A percentile compares a stretch with the other conserved stretches of the same genome.
Evolutionary conservation across 2,888 invertebrate species (phyloP).

Genomic region (Stenolophus ochropezus): DNA sequence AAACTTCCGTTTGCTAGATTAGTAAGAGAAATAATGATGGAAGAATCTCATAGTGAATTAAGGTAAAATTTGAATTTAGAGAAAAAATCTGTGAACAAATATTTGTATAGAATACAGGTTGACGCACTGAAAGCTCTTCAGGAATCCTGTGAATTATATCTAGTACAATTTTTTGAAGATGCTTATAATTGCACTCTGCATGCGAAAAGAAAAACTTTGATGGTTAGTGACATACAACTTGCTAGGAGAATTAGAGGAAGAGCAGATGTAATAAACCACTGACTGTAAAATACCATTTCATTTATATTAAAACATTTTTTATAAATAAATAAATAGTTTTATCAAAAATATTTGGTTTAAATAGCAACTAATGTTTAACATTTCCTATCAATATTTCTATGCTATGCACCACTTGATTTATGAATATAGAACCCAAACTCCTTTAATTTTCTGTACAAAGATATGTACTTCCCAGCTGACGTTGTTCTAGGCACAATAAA

Average conservation of each 20-base stretch:
- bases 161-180: conserved; percentile 74
- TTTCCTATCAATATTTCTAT: neutral
- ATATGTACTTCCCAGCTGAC: conserved; percentile 89
- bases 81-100: neutral
- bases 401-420: conserved; percentile 62
- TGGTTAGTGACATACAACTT: conserved; percentile 73
- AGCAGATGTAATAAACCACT: conserved; percentile 41
- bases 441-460: conserved; percentile 84
- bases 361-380: neutral
- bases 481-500: conserved; percentile 89
- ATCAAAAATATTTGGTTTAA: conserved; percentile 39
- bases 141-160: conserved; percentile 73
- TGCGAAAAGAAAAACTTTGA: conserved; percentile 73
- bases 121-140: conserved; percentile 74
- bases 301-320: neutral
- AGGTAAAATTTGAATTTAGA: neutral
- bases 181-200: conserved; percentile 72
- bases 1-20: conserved; percentile 72
- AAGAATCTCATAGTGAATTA: conserved; percentile 47
- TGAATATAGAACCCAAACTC: conserved; percentile 75
- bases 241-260: conserved; percentile 71
- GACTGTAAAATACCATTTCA: neutral
- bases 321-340: conserved; percentile 21
- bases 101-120: neutral
- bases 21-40: conserved; percentile 71